These are phyloP conservation scores for Trogon surrucura DNA, from an alignment of 2,113 vertebrate genomes.

Conservation along the genomic window DNA sequence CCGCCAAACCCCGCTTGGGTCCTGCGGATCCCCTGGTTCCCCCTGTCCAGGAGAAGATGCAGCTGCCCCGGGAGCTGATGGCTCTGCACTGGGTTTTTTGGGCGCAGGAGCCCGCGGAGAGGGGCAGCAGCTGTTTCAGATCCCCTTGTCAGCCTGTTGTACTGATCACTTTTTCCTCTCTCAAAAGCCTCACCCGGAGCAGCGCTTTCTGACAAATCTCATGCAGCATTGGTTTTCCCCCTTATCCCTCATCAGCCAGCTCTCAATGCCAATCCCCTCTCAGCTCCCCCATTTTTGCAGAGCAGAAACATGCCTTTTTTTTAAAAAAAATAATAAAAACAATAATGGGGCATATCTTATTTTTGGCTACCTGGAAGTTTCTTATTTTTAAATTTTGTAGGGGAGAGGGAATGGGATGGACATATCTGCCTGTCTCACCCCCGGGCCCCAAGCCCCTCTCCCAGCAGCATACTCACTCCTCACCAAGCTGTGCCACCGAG, in stretches of 20 bases:
- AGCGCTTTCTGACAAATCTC: not conserved
- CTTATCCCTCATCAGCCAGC: not conserved
- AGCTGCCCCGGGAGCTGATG: rapidly evolving
- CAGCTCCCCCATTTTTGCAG: not conserved
- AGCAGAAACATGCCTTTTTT: not conserved
- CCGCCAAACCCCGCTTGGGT: not conserved
- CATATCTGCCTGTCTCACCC: rapidly evolving
- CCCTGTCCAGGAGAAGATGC: rapidly evolving
- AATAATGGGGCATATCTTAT: not conserved
- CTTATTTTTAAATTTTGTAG: rapidly evolving
- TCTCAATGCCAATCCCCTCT: not conserved
- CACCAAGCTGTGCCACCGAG: not conserved
- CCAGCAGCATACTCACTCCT: not conserved
- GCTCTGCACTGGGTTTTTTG: not conserved
- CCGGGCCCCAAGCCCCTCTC: not conserved
- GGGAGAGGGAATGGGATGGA: not conserved
- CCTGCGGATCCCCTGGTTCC: not conserved
- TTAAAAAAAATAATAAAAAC: no score
- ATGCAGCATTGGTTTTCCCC: not conserved
- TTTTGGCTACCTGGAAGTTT: not conserved
- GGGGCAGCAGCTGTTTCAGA: not conserved
- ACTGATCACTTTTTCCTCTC: not conserved
- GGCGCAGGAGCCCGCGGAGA: rapidly evolving
- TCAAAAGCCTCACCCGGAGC: not conserved
- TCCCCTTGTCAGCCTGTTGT: conserved; percentile 5